Base-by-base conservation (phyloP, 2,888 invertebrate species). In the Galeruca laticollis region DNA sequence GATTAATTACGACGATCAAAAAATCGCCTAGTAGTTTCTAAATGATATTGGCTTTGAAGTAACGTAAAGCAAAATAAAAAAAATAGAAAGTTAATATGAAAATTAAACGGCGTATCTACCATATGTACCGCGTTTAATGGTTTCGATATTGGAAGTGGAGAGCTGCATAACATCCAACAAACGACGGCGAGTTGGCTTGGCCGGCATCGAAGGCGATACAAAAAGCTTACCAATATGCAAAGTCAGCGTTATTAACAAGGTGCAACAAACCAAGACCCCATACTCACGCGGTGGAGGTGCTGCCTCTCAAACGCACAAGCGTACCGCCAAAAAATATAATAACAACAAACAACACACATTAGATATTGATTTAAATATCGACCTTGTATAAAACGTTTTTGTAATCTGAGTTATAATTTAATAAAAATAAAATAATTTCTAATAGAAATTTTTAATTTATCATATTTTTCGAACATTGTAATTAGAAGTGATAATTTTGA, bases 181-280 rank as follows among this genome's bases (percentile, higher is more conserved):
- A 64, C 64, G 54, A 40, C 54, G 40, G 15, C 15, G 21, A 60
- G 13, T 37, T 13, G 43, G 8, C n/a, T 20, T 81, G 81, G 82
- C 81, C 73, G 78, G 78, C 56, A 78, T 76, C 78, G 78, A 79
- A 74, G 76, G 70, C 77, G 76, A 73, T 74, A 80, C 80, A 81
- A 80, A 82, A 82, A 82, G 79, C 76, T 77, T 70, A 77, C 81
- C 80, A 83, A 83, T 83, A 83, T 84, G 84, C 84, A 84, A 83
- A 84, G 84, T 84, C 84, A 84, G 83, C 83, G 80, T 84, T 84
- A 84, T 84, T 84, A 84, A 84, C 84, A 83, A 84, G 84, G 83
- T 84, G 83, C 83, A 83, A 83, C 84, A 83, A 83, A 83, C 82
- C 80, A 81, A 78, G 79, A 76, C 75, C 73, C 6, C 59, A 52